phyloP scores from a whole-genome alignment of 2,888 invertebrate species.

The Drosophila multiciliata region DNA sequence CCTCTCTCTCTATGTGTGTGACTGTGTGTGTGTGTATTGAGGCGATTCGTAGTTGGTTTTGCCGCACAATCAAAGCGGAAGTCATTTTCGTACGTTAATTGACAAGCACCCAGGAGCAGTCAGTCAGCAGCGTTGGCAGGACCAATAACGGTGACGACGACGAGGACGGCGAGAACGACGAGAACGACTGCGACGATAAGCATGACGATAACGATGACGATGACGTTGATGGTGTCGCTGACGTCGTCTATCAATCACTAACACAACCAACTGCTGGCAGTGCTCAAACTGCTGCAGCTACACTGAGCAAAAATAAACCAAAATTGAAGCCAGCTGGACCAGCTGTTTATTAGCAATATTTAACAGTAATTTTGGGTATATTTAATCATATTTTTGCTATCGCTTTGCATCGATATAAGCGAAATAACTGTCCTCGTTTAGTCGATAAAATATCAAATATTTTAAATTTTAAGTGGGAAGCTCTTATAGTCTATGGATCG shows the following conservation, averaged over 20 bases:
- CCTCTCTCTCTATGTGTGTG: not conserved
- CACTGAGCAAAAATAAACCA: not conserved
- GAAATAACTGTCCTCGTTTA: too few relatives aligned
- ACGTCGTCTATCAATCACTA: constrained; percentile 77
- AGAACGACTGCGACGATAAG: constrained; percentile 17
- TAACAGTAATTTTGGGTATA: not conserved
- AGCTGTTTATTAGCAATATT: not conserved
- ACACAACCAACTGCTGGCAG: constrained; percentile 43
- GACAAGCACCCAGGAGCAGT: constrained; percentile 68
- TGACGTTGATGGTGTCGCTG: constrained; percentile 73
- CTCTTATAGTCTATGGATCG: too few relatives aligned
- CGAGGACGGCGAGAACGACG: constrained; percentile 27
- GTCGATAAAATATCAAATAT: too few relatives aligned
- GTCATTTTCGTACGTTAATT: constrained; percentile 83
- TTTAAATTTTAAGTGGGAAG: too few relatives aligned
- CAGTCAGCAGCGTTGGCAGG: constrained; percentile 38
- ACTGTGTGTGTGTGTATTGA: not conserved
- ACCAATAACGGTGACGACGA: constrained; percentile 59
- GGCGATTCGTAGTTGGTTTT: constrained; percentile 61
- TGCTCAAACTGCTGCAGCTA: constrained; percentile 4
- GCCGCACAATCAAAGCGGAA: constrained; percentile 80
- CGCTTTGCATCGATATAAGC: too few relatives aligned
- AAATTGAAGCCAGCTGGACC: not conserved
- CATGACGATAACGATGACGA: constrained; percentile 36
- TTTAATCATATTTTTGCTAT: too few relatives aligned